phyloP scores from a whole-genome alignment of 2,797 vertebrate species.

The Nyctalus aviator region DNA sequence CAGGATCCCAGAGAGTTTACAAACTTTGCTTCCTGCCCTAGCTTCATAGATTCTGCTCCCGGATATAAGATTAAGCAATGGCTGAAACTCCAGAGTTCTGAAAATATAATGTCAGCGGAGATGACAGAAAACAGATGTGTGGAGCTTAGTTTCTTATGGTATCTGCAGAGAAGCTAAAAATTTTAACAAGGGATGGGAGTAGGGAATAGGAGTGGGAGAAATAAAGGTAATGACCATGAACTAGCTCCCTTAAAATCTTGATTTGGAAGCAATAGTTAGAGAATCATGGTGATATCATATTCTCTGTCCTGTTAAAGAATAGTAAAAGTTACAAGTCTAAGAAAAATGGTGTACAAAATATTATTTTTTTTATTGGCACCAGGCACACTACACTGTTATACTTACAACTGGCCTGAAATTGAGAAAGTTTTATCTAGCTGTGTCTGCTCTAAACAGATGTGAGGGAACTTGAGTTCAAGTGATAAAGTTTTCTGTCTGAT shows the following conservation, averaged over 20 bases:
- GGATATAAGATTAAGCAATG: constrained; percentile 66
- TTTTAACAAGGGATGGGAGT: constrained; percentile 53
- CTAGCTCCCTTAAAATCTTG: constrained; percentile 16
- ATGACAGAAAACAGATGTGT: constrained; percentile 79
- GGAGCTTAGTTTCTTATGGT: constrained; percentile 59
- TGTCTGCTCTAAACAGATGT: not conserved
- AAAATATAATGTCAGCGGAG: constrained; percentile 76
- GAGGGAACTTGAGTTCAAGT: not conserved
- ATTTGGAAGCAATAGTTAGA: constrained; percentile 47
- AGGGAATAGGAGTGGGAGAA: not conserved
- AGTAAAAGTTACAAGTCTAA: constrained; percentile 23
- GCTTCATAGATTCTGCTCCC: constrained; percentile 64
- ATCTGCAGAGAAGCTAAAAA: constrained; percentile 61
- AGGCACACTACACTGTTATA: not conserved
- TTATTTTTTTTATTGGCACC: not conserved
- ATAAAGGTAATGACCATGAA: not conserved
- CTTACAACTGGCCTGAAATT: constrained; percentile 1
- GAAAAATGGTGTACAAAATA: not conserved
- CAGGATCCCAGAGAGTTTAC: constrained; percentile 59
- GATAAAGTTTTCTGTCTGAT: not conserved
- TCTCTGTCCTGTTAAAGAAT: constrained; percentile 39
- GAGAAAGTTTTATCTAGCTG: constrained; percentile 42
- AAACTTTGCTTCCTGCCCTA: constrained; percentile 63
- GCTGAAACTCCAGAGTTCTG: constrained; percentile 75
- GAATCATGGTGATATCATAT: not conserved